Percentiles rank a stretch among this genome's conserved stretches.
phyloP scores from a whole-genome alignment of 2,113 vertebrate genomes.

The Acanthochromis polyacanthus region DNA sequence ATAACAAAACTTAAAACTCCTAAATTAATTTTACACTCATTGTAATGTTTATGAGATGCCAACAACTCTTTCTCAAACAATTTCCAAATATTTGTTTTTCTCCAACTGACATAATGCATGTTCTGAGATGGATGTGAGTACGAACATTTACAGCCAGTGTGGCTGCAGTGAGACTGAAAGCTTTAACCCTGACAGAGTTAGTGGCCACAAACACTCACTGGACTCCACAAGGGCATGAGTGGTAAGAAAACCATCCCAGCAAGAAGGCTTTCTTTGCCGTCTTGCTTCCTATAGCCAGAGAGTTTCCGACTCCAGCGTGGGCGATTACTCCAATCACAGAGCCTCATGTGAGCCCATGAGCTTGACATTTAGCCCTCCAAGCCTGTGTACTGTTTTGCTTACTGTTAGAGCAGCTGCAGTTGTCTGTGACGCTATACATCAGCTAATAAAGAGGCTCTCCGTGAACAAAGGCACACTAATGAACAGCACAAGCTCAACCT shows the following conservation, averaged over 20 bases:
- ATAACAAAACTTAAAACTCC: background rate
- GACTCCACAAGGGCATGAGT: background rate
- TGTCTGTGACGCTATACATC: background rate
- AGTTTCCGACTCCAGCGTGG: background rate
- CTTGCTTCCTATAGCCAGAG: constrained; percentile 4
- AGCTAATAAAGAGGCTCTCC: constrained; percentile 22
- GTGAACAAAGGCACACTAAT: constrained; percentile 22
- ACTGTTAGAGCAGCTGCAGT: background rate
- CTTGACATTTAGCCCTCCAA: constrained; percentile 20
- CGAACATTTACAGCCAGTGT: background rate
- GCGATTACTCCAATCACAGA: background rate
- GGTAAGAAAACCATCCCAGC: background rate
- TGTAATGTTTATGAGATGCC: background rate
- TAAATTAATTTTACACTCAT: too few species aligned
- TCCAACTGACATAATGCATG: background rate
- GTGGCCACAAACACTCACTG: background rate
- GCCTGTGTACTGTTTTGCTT: constrained; percentile 1
- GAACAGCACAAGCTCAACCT: constrained; percentile 21
- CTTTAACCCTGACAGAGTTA: constrained; percentile 1
- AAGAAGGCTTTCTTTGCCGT: background rate
- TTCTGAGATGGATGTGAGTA: background rate
- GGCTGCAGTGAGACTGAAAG: background rate
- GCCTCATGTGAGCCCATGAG: background rate
- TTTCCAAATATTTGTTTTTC: background rate
- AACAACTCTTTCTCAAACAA: background rate